phyloP scores from a whole-genome alignment of 1,140 invertebrate species.

The Teleogryllus occipitalis region DNA sequence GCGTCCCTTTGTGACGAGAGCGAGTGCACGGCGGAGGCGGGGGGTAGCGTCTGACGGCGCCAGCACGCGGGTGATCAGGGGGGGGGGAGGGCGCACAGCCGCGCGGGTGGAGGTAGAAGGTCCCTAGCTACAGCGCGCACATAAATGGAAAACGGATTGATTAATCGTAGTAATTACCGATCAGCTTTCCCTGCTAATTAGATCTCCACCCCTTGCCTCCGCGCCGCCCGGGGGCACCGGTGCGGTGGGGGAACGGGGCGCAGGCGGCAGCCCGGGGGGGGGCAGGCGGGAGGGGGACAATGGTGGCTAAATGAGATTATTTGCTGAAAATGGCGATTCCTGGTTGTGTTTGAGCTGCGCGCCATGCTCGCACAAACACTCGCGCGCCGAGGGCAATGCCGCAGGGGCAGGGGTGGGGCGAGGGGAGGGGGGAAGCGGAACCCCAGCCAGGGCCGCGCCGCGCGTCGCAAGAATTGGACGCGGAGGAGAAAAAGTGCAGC shows the following conservation, averaged over 20 bases:
- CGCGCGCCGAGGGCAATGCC: too few species aligned
- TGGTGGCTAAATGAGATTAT: conserved; percentile 22
- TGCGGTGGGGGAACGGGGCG: too few species aligned
- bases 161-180: conserved; percentile 45
- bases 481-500: background rate
- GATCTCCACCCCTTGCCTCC: conserved; percentile 25
- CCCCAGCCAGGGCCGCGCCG: too few species aligned
- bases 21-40: background rate
- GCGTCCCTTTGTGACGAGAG: too few species aligned
- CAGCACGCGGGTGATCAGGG: background rate
- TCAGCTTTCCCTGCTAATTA: conserved; percentile 38
- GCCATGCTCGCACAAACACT: background rate
- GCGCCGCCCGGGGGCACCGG: background rate
- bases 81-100: background rate
- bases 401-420: too few species aligned
- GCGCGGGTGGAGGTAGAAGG: conserved; percentile 10
- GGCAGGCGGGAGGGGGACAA: conserved; percentile 1
- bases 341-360: conserved; percentile 9
- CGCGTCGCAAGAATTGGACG: background rate
- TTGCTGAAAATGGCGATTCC: conserved; percentile 20
- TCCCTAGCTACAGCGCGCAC: conserved; percentile 23
- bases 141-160: conserved; percentile 47
- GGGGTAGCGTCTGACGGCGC: background rate
- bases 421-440: too few species aligned
- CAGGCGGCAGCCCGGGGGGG: background rate